These are phyloP conservation scores for Trematocara nigrifrons DNA, from an alignment of 2,113 vertebrate species.

Conservation along the genomic window DNA sequence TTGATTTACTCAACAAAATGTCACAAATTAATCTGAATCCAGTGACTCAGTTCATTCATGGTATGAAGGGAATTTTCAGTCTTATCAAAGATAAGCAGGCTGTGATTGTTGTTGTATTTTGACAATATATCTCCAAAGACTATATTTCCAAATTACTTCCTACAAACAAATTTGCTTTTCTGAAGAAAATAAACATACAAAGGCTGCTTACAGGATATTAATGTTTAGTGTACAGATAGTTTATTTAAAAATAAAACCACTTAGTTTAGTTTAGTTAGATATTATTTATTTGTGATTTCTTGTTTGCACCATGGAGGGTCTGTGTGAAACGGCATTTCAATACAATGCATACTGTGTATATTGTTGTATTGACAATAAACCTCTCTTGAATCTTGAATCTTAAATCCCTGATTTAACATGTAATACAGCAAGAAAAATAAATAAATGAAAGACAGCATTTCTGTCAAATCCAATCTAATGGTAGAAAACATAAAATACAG, in stretches of 20 bases:
- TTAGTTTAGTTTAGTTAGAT: too few relatives aligned
- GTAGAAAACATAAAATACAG: neutral
- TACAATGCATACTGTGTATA: too few relatives aligned
- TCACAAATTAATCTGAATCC: neutral
- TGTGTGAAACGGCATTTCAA: too few relatives aligned
- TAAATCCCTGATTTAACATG: accelerated
- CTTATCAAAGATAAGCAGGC: neutral
- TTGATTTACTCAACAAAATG: neutral
- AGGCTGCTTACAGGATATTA: neutral
- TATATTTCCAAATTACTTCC: neutral
- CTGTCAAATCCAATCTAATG: neutral
- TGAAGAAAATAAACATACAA: neutral
- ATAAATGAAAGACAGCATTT: neutral
- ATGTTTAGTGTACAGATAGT: too few relatives aligned
- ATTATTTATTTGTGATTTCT: too few relatives aligned
- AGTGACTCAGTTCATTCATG: neutral
- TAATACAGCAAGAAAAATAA: neutral
- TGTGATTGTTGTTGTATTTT: neutral
- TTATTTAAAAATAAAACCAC: too few relatives aligned
- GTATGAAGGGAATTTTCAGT: neutral
- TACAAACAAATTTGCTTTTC: neutral
- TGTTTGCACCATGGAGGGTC: too few relatives aligned
- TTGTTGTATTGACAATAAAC: too few relatives aligned
- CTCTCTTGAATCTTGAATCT: too few relatives aligned
- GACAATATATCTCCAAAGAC: neutral